phyloP scores from a whole-genome alignment of 2,888 invertebrate species.

The Habroteleia sp. region DNA sequence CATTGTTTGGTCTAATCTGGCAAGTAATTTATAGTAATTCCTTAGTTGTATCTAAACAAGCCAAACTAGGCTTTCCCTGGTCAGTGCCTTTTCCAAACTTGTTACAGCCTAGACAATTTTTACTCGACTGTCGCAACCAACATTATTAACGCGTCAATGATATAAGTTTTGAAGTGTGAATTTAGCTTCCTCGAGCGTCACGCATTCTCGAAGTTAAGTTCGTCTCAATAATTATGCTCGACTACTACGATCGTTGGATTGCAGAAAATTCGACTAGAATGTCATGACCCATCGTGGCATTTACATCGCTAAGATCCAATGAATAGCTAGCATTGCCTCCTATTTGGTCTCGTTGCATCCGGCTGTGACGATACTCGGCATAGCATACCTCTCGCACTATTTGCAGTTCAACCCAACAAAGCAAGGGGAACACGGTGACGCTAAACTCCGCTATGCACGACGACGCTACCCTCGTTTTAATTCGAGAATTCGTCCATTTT shows the following conservation, averaged over 20 bases:
- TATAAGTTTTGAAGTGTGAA: conserved; percentile 45
- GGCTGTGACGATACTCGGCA: conserved; percentile 71
- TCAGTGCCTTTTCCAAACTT: no score
- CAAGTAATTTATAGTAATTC: no score
- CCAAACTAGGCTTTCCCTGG: no score
- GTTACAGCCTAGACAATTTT: no score
- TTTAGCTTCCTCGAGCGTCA: conserved; percentile 52
- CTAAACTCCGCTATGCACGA: conserved; percentile 68
- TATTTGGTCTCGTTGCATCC: conserved; percentile 75
- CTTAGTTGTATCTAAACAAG: no score
- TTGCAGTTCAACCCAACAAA: conserved; percentile 70
- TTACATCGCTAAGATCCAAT: conserved; percentile 75
- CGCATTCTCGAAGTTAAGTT: conserved; percentile 60
- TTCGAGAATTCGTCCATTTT: conserved; percentile 37
- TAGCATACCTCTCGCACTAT: conserved; percentile 75
- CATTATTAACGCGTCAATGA: conserved; percentile 30
- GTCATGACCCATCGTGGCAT: conserved; percentile 74
- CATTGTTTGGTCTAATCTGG: no score
- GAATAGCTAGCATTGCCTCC: conserved; percentile 76
- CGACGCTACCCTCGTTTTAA: conserved; percentile 54
- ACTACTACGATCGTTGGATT: conserved; percentile 62
- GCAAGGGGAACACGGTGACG: conserved; percentile 69
- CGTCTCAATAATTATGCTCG: conserved; percentile 57
- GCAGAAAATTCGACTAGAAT: conserved; percentile 73
- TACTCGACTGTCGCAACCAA: no score